Evolutionary conservation across 2,888 invertebrate genomes (phyloP).

Genomic region (Boloria euphrosyne): DNA sequence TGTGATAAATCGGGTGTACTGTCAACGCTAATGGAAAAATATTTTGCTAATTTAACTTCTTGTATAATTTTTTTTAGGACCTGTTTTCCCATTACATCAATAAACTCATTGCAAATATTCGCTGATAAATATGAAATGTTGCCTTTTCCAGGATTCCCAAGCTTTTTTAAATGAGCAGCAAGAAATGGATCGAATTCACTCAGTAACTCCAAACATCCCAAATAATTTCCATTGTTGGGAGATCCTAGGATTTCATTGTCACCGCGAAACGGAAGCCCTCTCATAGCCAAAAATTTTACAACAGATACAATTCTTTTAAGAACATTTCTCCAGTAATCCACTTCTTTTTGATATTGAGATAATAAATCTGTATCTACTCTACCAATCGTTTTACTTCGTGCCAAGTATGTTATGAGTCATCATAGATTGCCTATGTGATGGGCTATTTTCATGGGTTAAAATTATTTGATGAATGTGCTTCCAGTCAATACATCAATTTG

Average conservation of each 20-base stretch:
- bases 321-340: slow-evolving; percentile 41
- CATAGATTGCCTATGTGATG: slow-evolving; percentile 38
- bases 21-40: slow-evolving; percentile 44
- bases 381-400: slow-evolving; percentile 37
- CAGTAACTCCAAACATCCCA: slow-evolving; percentile 34
- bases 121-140: slow-evolving; percentile 39
- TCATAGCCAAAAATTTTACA: slow-evolving; percentile 39
- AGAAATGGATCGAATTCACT: slow-evolving; percentile 35
- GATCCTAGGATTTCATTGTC: slow-evolving; percentile 30
- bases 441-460: slow-evolving; percentile 34
- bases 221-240: slow-evolving; percentile 35
- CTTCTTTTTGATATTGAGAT: slow-evolving; percentile 38
- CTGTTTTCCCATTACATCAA: slow-evolving; percentile 47
- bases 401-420: slow-evolving; percentile 37
- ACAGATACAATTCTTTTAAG: slow-evolving; percentile 39
- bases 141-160: slow-evolving; percentile 32
- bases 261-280: slow-evolving; percentile 42
- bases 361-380: slow-evolving; percentile 33
- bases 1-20: slow-evolving; percentile 49
- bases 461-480: slow-evolving; percentile 32
- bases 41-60: slow-evolving; percentile 45
- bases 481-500: slow-evolving; percentile 38
- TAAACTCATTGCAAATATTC: slow-evolving; percentile 50
- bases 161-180: slow-evolving; percentile 31
- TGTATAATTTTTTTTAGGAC: slow-evolving; percentile 43